Evolutionary conservation across 2,113 vertebrate genomes (phyloP).

Genomic region (Donacobius atricapilla): DNA sequence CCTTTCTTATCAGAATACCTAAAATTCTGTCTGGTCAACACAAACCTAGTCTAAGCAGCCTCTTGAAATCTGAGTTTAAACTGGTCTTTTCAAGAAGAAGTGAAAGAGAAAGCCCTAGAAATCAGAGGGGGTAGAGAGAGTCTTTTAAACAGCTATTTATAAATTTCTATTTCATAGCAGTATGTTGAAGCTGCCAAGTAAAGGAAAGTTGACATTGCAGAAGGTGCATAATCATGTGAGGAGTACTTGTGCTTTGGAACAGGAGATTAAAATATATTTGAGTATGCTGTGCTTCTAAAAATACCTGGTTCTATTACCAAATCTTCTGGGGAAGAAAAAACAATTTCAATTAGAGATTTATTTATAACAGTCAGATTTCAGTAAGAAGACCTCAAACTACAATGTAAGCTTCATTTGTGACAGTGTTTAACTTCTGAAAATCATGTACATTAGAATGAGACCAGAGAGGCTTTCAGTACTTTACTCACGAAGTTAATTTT

Average conservation of each 20-base stretch:
- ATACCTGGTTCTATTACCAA: background rate
- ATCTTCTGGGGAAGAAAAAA: background rate
- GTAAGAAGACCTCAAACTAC: background rate
- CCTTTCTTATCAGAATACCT: background rate
- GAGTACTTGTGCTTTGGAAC: background rate
- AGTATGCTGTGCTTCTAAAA: background rate
- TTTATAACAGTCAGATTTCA: background rate
- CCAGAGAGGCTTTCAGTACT: background rate
- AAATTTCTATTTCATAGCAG: background rate
- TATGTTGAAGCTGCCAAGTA: background rate
- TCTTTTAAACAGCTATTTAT: background rate
- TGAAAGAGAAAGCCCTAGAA: background rate
- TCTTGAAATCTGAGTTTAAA: background rate
- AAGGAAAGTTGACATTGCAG: background rate
- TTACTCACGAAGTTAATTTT: background rate
- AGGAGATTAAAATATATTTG: background rate
- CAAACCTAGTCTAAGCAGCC: background rate
- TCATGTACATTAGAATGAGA: background rate
- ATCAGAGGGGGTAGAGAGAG: fast-evolving
- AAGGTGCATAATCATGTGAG: background rate
- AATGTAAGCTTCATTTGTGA: background rate
- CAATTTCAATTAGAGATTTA: background rate
- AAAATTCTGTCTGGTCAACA: background rate
- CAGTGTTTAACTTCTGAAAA: background rate
- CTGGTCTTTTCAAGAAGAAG: background rate